Conservation (phyloP, 2,888 invertebrate species). For the Melieria picta region DNA sequence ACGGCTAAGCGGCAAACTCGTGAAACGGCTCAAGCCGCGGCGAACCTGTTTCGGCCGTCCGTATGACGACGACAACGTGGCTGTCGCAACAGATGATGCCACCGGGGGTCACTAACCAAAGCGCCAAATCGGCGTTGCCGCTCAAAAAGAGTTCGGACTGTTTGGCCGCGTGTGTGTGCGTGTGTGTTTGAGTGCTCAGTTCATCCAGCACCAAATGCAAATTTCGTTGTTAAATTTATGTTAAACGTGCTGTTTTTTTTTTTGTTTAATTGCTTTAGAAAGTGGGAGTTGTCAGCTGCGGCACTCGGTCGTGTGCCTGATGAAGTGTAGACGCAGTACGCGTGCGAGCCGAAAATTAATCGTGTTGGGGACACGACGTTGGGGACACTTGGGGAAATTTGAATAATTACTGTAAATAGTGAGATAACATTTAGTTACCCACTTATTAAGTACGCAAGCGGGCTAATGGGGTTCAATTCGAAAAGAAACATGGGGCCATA, state of each 20-base stretch:
- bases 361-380: not conserved
- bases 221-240: constrained; percentile 11
- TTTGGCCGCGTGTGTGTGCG: constrained; percentile 1
- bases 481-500: too few species aligned
- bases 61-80: not conserved
- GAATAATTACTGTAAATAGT: constrained; percentile 5
- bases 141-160: not conserved
- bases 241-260: not conserved
- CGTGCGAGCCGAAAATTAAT: constrained; percentile 11
- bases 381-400: constrained; percentile 5
- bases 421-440: not conserved
- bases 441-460: too few species aligned
- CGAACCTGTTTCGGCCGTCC: constrained; percentile 3
- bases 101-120: too few species aligned
- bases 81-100: too few species aligned
- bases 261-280: constrained; percentile 9
- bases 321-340: not conserved
- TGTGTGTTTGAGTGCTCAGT: constrained; percentile 28
- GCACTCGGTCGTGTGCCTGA: not conserved
- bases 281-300: constrained; percentile 24
- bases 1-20: constrained; percentile 15
- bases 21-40: constrained; percentile 8
- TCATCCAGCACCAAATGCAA: constrained; percentile 7
- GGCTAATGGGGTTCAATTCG: constrained; percentile 4
- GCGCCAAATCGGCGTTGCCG: not conserved